A percentile compares a stretch with the other conserved stretches of the same genome.
phyloP scores from a whole-genome alignment of 2,797 vertebrate genomes.

The Macrochelys suwanniensis region DNA sequence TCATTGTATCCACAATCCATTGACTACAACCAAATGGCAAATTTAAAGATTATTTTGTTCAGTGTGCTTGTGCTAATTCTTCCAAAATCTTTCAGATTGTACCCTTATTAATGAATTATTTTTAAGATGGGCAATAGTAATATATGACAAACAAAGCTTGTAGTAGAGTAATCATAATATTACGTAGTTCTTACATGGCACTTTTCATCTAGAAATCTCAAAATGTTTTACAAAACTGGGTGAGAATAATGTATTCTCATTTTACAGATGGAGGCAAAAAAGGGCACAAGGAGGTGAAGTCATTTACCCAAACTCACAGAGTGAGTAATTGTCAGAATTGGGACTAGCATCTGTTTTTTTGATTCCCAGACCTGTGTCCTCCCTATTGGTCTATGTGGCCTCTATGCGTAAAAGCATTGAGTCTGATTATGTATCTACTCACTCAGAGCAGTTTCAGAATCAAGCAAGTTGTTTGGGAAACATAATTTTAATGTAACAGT shows the following conservation, averaged over 20 bases:
- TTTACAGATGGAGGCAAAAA: neutral
- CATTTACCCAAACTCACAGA: neutral
- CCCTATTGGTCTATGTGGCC: accelerated
- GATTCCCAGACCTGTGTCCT: neutral
- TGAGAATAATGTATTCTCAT: neutral
- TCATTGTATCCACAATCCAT: neutral
- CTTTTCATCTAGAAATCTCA: neutral
- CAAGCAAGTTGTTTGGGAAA: neutral
- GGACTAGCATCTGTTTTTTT: neutral
- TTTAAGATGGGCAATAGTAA: neutral
- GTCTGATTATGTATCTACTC: neutral
- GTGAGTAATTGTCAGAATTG: neutral
- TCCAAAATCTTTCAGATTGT: neutral
- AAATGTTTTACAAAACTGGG: neutral
- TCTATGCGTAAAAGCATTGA: accelerated
- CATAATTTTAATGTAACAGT: neutral
- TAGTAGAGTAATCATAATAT: neutral
- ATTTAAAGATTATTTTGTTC: neutral
- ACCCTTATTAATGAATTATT: neutral
- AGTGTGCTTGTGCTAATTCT: neutral
- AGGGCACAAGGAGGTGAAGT: neutral
- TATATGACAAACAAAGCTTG: too few species aligned
- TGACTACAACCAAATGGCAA: neutral
- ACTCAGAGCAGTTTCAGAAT: neutral
- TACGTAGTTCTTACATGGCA: neutral